Conservation (phyloP, 2,797 vertebrate species). For the Takifugu ocellatus region DNA sequence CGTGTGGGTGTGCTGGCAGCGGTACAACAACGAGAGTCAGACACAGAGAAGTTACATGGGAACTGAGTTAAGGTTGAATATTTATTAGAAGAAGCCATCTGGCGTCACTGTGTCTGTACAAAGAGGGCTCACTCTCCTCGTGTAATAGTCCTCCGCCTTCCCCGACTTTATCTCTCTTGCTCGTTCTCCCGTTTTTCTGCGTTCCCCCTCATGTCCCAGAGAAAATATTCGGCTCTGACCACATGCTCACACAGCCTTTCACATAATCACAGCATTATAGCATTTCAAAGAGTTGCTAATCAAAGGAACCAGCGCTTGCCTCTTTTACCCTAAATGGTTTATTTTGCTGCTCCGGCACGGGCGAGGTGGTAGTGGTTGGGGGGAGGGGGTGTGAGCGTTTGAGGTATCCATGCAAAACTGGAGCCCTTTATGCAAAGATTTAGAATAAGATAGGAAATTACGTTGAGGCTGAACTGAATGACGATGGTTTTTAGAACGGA, state of each 20-base stretch:
- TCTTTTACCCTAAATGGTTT: conserved; percentile 69
- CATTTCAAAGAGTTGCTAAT: conserved; percentile 69
- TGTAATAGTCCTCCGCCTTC: conserved; percentile 88
- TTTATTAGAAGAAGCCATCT: conserved; percentile 99
- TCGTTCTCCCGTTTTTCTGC: conserved; percentile 60
- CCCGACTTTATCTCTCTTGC: conserved; percentile 64
- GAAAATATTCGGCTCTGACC: conserved; percentile 67
- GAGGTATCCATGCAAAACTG: background rate
- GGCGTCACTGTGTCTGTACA: conserved; percentile 98
- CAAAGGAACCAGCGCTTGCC: conserved; percentile 46
- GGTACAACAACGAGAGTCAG: conserved; percentile 77
- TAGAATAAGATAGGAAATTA: background rate
- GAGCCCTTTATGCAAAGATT: background rate
- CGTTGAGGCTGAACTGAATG: too few relatives aligned
- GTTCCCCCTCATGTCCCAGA: conserved; percentile 61
- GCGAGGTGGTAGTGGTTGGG: conserved; percentile 18
- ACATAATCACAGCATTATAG: conserved; percentile 67
- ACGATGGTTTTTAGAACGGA: too few relatives aligned
- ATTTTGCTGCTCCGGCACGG: conserved; percentile 38
- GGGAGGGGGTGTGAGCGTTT: background rate
- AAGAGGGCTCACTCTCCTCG: conserved; percentile 86
- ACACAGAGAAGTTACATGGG: conserved; percentile 94
- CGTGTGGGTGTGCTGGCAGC: conserved; percentile 98
- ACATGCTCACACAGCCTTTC: conserved; percentile 58
- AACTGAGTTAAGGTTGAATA: conserved; percentile 99